A percentile compares a stretch with the other conserved stretches of the same genome.
These are phyloP conservation scores for Corythoichthys haematopterus DNA, from an alignment of 2,113 vertebrate genomes.

Conservation along the genomic window DNA sequence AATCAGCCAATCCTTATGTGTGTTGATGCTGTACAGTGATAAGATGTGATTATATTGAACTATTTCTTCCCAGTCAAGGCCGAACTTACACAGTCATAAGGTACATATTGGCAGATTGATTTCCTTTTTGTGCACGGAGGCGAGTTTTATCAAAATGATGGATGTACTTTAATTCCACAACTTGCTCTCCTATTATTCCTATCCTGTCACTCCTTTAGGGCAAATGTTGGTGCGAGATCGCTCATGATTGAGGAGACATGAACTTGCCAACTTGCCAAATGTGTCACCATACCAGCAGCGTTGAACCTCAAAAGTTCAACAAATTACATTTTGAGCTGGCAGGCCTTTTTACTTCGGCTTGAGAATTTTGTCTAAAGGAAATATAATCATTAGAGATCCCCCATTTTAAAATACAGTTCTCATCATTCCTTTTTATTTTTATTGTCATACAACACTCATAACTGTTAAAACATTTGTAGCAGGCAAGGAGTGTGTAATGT, in stretches of 20 bases:
- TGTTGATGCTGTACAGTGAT: not conserved
- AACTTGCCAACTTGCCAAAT: constrained; percentile 11
- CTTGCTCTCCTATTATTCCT: constrained; percentile 4
- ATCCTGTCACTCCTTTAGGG: constrained; percentile 2
- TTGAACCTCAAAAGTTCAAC: not conserved
- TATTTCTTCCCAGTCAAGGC: constrained; percentile 1
- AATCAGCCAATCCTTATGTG: not conserved
- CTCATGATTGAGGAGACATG: not conserved
- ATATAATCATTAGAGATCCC: too few species aligned
- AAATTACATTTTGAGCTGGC: not conserved
- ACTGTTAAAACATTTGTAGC: not conserved
- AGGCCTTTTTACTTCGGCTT: not conserved
- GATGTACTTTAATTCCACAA: constrained; percentile 11
- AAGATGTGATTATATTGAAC: not conserved
- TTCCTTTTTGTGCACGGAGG: not conserved
- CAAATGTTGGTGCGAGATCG: not conserved
- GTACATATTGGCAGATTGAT: constrained; percentile 13
- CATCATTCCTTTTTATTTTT: too few species aligned
- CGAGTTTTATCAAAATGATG: constrained; percentile 9
- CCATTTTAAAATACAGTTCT: not conserved
- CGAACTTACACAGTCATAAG: not conserved
- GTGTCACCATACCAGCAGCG: not conserved
- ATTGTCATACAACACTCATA: not conserved
- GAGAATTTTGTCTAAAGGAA: not conserved
- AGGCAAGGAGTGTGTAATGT: not conserved